Base-by-base conservation (phyloP, 2,113 vertebrate genomes). In the Ciconia stormi region DNA sequence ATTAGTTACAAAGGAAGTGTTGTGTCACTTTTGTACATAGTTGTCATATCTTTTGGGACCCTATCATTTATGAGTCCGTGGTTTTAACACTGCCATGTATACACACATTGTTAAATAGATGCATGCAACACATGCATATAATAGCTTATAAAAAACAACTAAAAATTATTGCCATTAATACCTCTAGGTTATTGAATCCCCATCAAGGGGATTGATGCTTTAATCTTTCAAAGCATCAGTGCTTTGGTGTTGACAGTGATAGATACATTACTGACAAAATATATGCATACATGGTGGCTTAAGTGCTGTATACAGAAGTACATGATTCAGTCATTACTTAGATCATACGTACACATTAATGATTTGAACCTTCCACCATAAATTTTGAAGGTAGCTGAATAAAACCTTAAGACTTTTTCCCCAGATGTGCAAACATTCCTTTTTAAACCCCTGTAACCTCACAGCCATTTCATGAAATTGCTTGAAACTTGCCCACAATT, bases 61-160 rank as follows among this genome's bases (percentile, higher is more conserved):
- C 88, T 94, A 40, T 13, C 0, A 6, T 73, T 96, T 85, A 73
- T 3, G 80, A 90, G 80, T 66, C 89, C 3, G 0, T 82, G 65
- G 65, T 90, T 93, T 91, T 92, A 96, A 82, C 82, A 89, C 90
- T 83, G 96, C 58, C 95, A 95, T 22, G 70, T 93, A 91, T 72
- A 87, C 88, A 97, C 85, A 96, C 63, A 78, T 38, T 95, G 82
- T 97, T 96, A 94, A 93, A 92, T 81, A 96, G 89, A 96, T 97
- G 95, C 97, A 97, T 96, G 96, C 97, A 97, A 97, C 63, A 96
- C 97, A 92, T 97, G 97, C 97, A 93, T 87, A 95, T 40, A 87
- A 73, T 78, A 96, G 73, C 52, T 92, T 95, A 92, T 90, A 94
- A 96, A 97, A 95, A 93, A 38, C 69, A 93, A 91, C 96, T 92